These are phyloP conservation scores for Sarcophaga carnaria DNA, from an alignment of 2,888 invertebrate genomes.

Conservation along the genomic window DNA sequence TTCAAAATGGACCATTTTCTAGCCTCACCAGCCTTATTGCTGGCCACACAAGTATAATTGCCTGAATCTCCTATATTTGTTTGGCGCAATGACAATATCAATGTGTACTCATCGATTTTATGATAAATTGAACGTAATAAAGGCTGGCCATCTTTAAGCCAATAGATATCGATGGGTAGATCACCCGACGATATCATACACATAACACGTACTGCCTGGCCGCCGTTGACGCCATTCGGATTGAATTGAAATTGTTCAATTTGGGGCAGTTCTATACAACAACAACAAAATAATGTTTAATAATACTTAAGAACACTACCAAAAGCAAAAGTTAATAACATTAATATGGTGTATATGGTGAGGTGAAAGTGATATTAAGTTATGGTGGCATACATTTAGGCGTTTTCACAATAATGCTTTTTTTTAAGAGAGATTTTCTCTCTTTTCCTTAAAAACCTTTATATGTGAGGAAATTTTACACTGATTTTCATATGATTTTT, in stretches of 20 bases:
- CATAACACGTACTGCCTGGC: slow-evolving; percentile 83
- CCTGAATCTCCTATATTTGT: slow-evolving; percentile 82
- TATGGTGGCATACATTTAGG: slow-evolving; percentile 19
- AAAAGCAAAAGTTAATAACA: slow-evolving; percentile 8
- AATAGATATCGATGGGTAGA: slow-evolving; percentile 89
- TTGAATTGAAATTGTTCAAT: slow-evolving; percentile 84
- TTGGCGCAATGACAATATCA: slow-evolving; percentile 82
- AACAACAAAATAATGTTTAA: background rate
- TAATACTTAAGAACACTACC: slow-evolving; percentile 9
- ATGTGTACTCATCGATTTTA: slow-evolving; percentile 82
- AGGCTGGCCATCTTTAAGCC: slow-evolving; percentile 83
- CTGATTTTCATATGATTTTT: slow-evolving; percentile 9
- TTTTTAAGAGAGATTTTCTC: background rate
- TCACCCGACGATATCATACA: slow-evolving; percentile 90
- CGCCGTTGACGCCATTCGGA: slow-evolving; percentile 82
- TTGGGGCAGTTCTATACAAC: slow-evolving; percentile 81
- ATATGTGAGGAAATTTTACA: slow-evolving; percentile 57
- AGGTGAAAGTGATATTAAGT: slow-evolving; percentile 11
- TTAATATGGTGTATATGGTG: background rate
- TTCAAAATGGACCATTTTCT: slow-evolving; percentile 83
- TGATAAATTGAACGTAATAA: slow-evolving; percentile 80
- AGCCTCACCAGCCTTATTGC: slow-evolving; percentile 84
- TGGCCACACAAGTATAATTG: slow-evolving; percentile 85
- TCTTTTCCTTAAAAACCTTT: background rate
- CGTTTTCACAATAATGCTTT: background rate